A percentile compares a stretch with the other conserved stretches of the same genome.
Conservation (phyloP, 2,113 vertebrate species). For the zebrafish (Danio rerio) region GRCz12tu NC_133199.1:7496001-7496500, state of each 20-base stretch:
- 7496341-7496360: background rate
- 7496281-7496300: conserved; percentile 41
- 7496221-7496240: background rate
- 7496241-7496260: background rate
- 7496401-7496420: background rate
- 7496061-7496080: background rate
- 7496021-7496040: conserved; percentile 22
- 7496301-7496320: conserved; percentile 22
- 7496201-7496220: conserved; percentile 12
- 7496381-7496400: background rate
- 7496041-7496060: conserved; percentile 16
- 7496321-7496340: background rate
- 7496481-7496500: background rate
- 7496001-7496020: background rate
- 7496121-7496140: background rate
- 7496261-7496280: conserved; percentile 18
- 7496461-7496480: background rate
- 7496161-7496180: conserved; percentile 38
- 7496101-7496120: background rate
- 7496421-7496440: background rate
- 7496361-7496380: background rate
- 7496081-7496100: background rate
- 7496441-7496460: conserved; percentile 7
- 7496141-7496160: conserved; percentile 2
- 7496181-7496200: conserved; percentile 23